Base-by-base conservation (phyloP, 37 sponge, comb jelly and placozoan genomes). In the Oscarella lobularis region DNA sequence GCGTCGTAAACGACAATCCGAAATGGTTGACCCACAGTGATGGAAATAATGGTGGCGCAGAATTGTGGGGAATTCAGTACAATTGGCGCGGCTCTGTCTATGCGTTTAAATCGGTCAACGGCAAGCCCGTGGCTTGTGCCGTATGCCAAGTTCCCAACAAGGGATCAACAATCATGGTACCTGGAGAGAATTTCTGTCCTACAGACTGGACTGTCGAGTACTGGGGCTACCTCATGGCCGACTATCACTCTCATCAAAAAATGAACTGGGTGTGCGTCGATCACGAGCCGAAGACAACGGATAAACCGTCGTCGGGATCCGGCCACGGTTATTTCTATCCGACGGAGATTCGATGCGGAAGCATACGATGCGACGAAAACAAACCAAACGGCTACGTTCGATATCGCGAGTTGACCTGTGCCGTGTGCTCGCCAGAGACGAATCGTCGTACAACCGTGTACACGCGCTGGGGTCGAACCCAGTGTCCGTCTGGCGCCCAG, bases 381-480 rank as follows among this genome's bases (percentile, higher is more conserved):
- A 9, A 20, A 27, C 60, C 60, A 9, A 48, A 48, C 20, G 60
- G 60, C 14, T 48, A 48, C 60, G 60, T 48, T 20, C 60, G 20
- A 20, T 27, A 48, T 20, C 9, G 60, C 9, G 60, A 48, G 20
- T 9, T 48, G 14, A 48, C 60, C 14, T 48, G 60, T 48, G 60
- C 60, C 60, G 60, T 48, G 60, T 48, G 60, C 60, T 48, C 60
- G 60, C 60, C 60, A 20, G 60, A 27, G 60, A 48, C 60, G 20
- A 27, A 9, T 27, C 60, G 60, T 20, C 60, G 60, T 48, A 48
- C 60, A 20, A 48, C 60, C 20, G 60, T 48, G 60, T 48, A 48
- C 60, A 48, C 60, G 60, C 60, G 60, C 14, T 48, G 20, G 9
- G 60, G 60, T 48, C 60, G 60, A 27, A 48, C 9, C 60, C 20